Evolutionary conservation across 2,113 vertebrate genomes (phyloP), one percentile per base, ranked within the genome.

Genomic region (Paracanthobrama guichenoti): DNA sequence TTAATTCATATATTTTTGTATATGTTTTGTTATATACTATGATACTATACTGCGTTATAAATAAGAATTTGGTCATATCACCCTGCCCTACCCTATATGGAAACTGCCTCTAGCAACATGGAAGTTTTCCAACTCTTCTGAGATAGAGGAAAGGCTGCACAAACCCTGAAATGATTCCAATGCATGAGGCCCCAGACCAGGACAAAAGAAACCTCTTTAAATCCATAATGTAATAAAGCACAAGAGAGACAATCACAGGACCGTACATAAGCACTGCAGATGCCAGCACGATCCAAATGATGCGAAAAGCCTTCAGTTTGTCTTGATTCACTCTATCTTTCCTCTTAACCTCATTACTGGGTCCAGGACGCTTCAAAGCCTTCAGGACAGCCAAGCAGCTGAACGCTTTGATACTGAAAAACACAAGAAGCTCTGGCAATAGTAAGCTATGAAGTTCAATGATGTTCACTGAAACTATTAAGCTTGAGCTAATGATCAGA

Each of bases 261-360:
- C 28, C 35, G 5, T 79, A 80, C 35, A 78, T 83, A 22, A 86
- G 4, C 22, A 66, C 1, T 7, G 72, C 71, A 46, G 44, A 84
- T 10, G 73, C 18, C 85, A 84, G 1, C 48, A 84, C 35, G 6
- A 73, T 53, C 46, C 26, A 10, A 72, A 84, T 86, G 46, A 84
- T 26, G 67, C 67, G 7, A n/a, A 86, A 86, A 74, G 85, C 85
- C 9, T 74, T 83, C 46, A 74, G 50, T 73, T 86, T 84, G n/a
- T 79, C 78, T 12, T 6, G 57, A n/a, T 75, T 79, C 18, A 2
- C 57, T 44, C 2, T 46, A 8, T 80, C 76, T 80, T 78, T 84
- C 18, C 7, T 31, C 20, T 28, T 28, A 0, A 50, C 39, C 11
- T 66, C 9, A 4, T 77, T 24, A 22, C 85, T 31, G 7, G 85